These are phyloP conservation scores for Delia radicum DNA, from an alignment of 1,140 invertebrate species.

Conservation along the genomic window DNA sequence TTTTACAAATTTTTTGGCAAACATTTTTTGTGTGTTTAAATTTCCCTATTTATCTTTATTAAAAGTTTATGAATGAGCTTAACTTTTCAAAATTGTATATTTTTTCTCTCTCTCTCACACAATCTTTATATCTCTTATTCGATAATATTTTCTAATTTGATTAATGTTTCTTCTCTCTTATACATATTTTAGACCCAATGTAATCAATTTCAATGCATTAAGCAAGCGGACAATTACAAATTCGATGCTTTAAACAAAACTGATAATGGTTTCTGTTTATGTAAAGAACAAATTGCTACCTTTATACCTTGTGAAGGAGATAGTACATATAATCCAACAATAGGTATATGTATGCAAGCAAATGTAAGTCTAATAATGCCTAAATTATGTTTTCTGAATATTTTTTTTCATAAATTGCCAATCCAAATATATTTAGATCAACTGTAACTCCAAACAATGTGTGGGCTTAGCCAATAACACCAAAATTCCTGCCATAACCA, in stretches of 20 bases:
- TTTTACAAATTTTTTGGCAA: too few relatives aligned
- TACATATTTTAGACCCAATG: too few relatives aligned
- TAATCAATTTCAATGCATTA: too few relatives aligned
- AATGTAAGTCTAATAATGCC: constrained; percentile 3
- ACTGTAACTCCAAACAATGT: not conserved
- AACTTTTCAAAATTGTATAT: too few relatives aligned
- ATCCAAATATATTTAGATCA: not conserved
- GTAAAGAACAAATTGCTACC: constrained; percentile 3
- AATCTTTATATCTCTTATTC: too few relatives aligned
- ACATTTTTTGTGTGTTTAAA: too few relatives aligned
- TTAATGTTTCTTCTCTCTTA: too few relatives aligned
- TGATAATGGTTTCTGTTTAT: constrained; percentile 26
- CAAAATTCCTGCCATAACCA: not conserved
- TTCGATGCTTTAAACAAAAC: not conserved
- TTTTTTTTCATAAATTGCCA: not conserved
- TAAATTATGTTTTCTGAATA: not conserved
- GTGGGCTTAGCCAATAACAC: not conserved
- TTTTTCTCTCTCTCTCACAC: too few relatives aligned
- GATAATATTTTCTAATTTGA: too few relatives aligned
- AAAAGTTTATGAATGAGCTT: too few relatives aligned
- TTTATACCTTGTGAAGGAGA: constrained; percentile 9
- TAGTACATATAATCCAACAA: not conserved
- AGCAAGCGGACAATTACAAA: too few relatives aligned
- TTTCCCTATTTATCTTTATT: too few relatives aligned
- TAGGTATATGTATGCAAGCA: not conserved